Conservation (phyloP, 2,888 invertebrate species). For the Lymantria monacha region DNA sequence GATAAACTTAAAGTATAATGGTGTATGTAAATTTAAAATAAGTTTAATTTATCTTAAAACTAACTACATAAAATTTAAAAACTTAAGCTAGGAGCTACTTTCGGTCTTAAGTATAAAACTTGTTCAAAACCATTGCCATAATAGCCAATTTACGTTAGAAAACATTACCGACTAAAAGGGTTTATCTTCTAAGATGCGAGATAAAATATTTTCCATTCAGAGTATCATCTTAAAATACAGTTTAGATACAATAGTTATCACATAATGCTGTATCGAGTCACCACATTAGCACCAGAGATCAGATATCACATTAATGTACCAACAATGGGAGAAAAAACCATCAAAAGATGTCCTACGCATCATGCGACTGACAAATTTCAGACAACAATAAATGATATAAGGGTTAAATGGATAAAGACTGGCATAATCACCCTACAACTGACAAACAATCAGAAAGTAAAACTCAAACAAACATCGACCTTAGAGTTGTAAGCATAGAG, state of each 20-base stretch:
- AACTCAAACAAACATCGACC: constrained; percentile 25
- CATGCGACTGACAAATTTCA: constrained; percentile 77
- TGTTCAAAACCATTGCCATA: too few relatives aligned
- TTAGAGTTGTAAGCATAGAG: constrained; percentile 22
- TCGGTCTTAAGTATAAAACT: too few relatives aligned
- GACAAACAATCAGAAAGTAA: constrained; percentile 12
- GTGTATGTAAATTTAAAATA: too few relatives aligned
- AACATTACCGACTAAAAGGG: constrained; percentile 26
- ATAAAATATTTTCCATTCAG: constrained; percentile 31
- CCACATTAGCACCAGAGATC: constrained; percentile 56
- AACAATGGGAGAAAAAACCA: constrained; percentile 42
- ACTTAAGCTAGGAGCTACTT: too few relatives aligned
- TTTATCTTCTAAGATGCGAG: constrained; percentile 32
- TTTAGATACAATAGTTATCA: constrained; percentile 29
- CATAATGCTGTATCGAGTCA: constrained; percentile 39
- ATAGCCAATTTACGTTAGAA: constrained; percentile 26
- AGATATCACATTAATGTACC: constrained; percentile 65
- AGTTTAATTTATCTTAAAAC: too few relatives aligned
- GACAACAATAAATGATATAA: constrained; percentile 74
- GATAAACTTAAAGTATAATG: too few relatives aligned
- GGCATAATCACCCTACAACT: constrained; percentile 29
- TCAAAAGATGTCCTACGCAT: constrained; percentile 57
- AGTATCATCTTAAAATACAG: constrained; percentile 25
- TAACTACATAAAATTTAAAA: too few relatives aligned
- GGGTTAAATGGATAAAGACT: constrained; percentile 71